These are phyloP conservation scores for Scomber japonicus DNA, from an alignment of 2,113 vertebrate species.

Conservation along the genomic window DNA sequence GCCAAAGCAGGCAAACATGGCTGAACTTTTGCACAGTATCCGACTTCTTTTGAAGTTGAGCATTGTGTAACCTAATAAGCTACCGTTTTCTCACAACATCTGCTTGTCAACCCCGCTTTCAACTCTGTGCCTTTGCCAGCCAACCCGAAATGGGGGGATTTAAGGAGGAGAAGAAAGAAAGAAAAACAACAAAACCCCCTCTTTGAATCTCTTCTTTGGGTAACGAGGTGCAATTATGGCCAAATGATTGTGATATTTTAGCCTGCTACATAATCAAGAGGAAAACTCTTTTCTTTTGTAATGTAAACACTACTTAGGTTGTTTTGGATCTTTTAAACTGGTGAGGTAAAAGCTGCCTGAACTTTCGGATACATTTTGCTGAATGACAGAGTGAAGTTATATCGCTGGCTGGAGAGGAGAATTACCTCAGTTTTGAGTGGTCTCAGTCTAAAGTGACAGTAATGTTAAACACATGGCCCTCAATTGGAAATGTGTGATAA, in stretches of 20 bases:
- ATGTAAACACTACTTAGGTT: constrained; percentile 68
- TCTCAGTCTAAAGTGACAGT: constrained; percentile 29
- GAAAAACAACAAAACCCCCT: constrained; percentile 55
- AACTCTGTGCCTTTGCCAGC: constrained; percentile 72
- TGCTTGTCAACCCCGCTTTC: constrained; percentile 82
- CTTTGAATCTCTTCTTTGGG: constrained; percentile 63
- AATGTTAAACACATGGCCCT: constrained; percentile 45
- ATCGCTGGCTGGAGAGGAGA: constrained; percentile 22
- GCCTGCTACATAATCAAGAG: constrained; percentile 57
- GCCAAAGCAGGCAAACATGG: constrained; percentile 60
- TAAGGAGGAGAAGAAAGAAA: constrained; percentile 64
- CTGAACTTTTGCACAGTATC: constrained; percentile 74
- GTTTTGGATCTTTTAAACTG: constrained; percentile 63
- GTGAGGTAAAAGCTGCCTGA: constrained; percentile 42
- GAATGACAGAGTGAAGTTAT: constrained; percentile 43
- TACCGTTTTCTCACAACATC: constrained; percentile 84
- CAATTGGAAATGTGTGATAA: not conserved
- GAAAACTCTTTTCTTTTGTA: constrained; percentile 57
- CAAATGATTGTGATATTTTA: constrained; percentile 78
- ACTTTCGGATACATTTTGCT: constrained; percentile 29
- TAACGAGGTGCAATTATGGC: constrained; percentile 76
- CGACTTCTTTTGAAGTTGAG: constrained; percentile 73
- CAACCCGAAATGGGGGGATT: constrained; percentile 61
- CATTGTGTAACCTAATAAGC: constrained; percentile 85
- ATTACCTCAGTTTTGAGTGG: constrained; percentile 29